Evolutionary conservation across 1,140 invertebrate species (phyloP), one percentile per base, ranked within the genome.

Genomic region (Drosophila suzukii): DNA sequence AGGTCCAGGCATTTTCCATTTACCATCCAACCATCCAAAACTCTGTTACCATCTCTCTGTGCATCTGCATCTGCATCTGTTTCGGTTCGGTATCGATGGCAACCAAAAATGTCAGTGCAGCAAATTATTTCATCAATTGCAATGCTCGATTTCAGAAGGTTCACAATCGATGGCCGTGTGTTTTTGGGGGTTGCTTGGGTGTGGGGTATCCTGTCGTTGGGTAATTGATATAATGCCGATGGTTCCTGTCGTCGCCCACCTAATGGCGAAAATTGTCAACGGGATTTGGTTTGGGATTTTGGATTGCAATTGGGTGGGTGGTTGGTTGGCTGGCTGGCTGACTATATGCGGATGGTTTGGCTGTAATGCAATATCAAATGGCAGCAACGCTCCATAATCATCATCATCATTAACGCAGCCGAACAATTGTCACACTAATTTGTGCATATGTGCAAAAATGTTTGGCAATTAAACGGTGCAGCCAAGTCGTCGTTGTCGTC

Each of bases 51-150:
- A 50, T 61, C 32, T 34, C 32, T 6, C 32, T 34, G 7, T 34
- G 32, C 32, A 34, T 59, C 49, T 41, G 54, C 75, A 78, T 59
- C 49, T 41, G 54, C 75, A 78, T 75, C 74, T 78, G 79, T 82
- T 65, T 39, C 20, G 61, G 15, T 49, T 17, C 32, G 51, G 75
- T 78, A 72, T 78, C 73, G 32, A 75, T 66, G 60, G 46, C 74
- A 79, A 78, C 76, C 60, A 63, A 81, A 89, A 83, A 83, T 89
- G 82, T 62, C 75, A 82, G 55, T 79, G 65, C 62, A 73, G 55
- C 75, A 89, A 89, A 89, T 89, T 84, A 89, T 90, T 89, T 84
- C 84, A 84, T 89, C 84, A 89, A 89, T 84, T 89, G 85, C 85
- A 90, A 65, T 89, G 84, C 70, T 81, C 77, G 58, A 78, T 89